phyloP scores from a whole-genome alignment of 1,140 invertebrate species.

The Gonioctena quinquepunctata region DNA sequence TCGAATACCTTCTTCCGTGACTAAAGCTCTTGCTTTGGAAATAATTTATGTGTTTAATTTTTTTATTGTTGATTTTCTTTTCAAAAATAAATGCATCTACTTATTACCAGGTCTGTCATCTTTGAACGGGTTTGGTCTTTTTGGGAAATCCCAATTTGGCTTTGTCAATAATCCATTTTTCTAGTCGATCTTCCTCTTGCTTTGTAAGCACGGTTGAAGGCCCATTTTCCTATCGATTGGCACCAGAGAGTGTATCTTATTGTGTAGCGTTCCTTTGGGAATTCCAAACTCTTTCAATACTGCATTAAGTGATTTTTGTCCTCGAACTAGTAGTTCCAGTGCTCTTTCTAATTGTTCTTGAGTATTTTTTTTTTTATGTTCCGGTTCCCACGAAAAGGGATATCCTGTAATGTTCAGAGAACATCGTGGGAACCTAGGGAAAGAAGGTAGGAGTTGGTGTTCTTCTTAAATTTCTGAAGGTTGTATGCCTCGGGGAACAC shows the following conservation, averaged over 20 bases:
- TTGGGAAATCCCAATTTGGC: constrained; percentile 50
- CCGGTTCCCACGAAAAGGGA: too few species aligned
- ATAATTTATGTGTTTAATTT: neutral
- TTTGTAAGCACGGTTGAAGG: constrained; percentile 34
- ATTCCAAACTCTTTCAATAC: too few species aligned
- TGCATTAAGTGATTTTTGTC: too few species aligned
- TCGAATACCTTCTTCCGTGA: neutral
- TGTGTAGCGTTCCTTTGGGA: too few species aligned
- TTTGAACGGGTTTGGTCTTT: constrained; percentile 41
- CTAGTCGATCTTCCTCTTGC: constrained; percentile 44
- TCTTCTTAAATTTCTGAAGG: too few species aligned
- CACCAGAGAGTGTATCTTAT: constrained; percentile 41
- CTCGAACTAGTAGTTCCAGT: too few species aligned
- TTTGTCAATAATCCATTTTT: constrained; percentile 49
- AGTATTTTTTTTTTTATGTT: too few species aligned
- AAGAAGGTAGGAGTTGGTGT: too few species aligned
- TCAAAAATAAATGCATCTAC: constrained; percentile 27
- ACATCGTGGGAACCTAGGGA: too few species aligned
- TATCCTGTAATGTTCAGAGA: too few species aligned
- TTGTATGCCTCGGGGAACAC: too few species aligned
- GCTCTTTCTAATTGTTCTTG: too few species aligned
- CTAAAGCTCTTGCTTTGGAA: neutral
- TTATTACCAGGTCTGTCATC: constrained; percentile 37
- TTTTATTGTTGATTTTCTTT: neutral
- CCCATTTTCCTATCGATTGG: constrained; percentile 47